Percentiles rank a stretch among this genome's conserved stretches.
Evolutionary conservation across 2,113 vertebrate species (phyloP).

Genomic region (Mustela nigripes): DNA sequence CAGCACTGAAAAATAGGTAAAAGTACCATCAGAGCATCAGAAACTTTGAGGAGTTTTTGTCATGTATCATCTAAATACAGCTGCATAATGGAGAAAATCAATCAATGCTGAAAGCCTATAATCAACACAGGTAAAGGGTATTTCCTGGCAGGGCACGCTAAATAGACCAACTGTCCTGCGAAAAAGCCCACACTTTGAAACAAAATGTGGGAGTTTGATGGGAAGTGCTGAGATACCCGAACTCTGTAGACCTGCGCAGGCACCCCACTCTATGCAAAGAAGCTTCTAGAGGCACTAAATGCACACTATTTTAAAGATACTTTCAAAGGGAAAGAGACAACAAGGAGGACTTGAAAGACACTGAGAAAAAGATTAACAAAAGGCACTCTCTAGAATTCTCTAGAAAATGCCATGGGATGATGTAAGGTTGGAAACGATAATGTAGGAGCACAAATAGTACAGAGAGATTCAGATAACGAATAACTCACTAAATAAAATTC

Average conservation of each 20-base stretch:
- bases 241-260: background rate
- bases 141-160: background rate
- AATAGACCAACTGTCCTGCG: background rate
- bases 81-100: conserved; percentile 45
- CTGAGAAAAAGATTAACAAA: conserved; percentile 7
- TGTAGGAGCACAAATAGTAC: background rate
- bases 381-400: conserved; percentile 18
- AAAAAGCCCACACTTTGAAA: background rate
- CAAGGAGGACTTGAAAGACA: conserved; percentile 7
- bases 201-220: background rate
- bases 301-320: conserved; percentile 13
- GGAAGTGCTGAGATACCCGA: background rate
- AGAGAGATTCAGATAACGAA: background rate
- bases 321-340: conserved; percentile 36
- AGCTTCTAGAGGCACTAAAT: conserved; percentile 33
- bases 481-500: background rate
- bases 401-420: background rate
- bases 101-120: conserved; percentile 40
- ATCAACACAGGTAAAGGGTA: background rate
- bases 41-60: conserved; percentile 37
- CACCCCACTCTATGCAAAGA: background rate
- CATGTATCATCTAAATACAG: background rate
- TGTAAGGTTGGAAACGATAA: background rate
- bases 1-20: conserved; percentile 40
- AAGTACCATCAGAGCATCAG: conserved; percentile 1